These are phyloP conservation scores for Periophthalmodon schlosseri DNA, from an alignment of 2,113 vertebrate genomes.

Conservation along the genomic window DNA sequence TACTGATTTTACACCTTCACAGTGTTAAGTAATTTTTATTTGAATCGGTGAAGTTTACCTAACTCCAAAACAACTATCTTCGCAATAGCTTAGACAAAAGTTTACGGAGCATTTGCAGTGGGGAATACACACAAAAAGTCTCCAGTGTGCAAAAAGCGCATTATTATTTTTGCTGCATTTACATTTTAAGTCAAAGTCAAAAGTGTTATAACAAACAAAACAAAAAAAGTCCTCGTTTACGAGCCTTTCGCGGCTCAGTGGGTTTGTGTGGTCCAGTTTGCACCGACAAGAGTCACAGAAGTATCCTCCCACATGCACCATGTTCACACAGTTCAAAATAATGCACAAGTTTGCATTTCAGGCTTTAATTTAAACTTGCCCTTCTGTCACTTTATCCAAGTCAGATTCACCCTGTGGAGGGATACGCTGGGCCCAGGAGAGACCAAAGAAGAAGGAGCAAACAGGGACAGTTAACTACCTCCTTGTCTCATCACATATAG, in stretches of 20 bases:
- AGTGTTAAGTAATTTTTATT: no score
- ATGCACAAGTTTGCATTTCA: not conserved
- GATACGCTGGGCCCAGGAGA: not conserved
- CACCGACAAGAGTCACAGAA: not conserved
- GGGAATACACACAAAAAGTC: not conserved
- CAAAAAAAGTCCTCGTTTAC: not conserved
- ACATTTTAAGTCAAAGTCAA: not conserved
- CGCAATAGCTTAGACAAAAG: not conserved
- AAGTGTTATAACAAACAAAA: not conserved
- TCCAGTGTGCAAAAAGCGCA: not conserved
- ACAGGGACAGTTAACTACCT: not conserved
- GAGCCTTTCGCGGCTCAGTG: not conserved
- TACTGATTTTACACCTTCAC: no score
- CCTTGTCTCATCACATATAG: not conserved
- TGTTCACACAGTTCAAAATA: not conserved
- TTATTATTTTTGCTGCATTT: not conserved
- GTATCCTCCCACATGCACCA: conserved; percentile 7
- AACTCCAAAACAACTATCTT: not conserved
- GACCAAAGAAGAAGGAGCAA: not conserved
- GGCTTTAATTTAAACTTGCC: conserved; percentile 1
- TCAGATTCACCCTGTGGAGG: not conserved
- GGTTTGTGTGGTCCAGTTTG: not conserved
- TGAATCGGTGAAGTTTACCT: no score
- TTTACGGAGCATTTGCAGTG: not conserved
- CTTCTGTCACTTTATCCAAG: not conserved